phyloP scores from a whole-genome alignment of 2,888 invertebrate genomes.

The Pandemis cinnamomeana region DNA sequence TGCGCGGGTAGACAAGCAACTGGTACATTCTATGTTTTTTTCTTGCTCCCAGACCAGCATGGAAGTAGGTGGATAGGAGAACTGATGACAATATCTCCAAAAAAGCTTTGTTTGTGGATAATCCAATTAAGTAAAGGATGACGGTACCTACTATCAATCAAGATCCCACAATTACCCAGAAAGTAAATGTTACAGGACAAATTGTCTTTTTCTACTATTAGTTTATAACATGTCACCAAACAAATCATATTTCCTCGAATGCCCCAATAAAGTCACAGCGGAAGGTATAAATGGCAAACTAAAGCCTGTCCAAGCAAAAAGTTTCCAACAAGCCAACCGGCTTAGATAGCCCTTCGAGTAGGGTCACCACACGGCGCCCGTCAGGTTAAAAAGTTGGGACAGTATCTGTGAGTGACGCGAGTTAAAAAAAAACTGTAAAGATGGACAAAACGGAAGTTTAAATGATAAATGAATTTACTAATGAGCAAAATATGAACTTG shows the following conservation, averaged over 20 bases:
- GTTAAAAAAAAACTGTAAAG: no score
- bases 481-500: no score
- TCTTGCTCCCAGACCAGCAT: no score
- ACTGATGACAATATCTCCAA: no score
- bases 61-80: no score
- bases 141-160: background rate
- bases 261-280: constrained; percentile 31
- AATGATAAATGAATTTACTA: no score
- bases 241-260: constrained; percentile 21
- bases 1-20: no score
- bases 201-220: background rate
- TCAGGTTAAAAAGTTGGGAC: background rate
- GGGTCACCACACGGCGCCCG: constrained; percentile 7
- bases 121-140: no score
- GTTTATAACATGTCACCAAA: constrained; percentile 8
- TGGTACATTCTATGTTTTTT: no score
- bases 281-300: constrained; percentile 34
- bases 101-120: no score
- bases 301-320: constrained; percentile 33
- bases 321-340: constrained; percentile 24
- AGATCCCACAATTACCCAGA: no score
- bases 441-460: no score
- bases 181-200: background rate
- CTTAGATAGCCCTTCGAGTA: constrained; percentile 26
- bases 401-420: background rate